Evolutionary conservation across 2,888 invertebrate species (phyloP).

Genomic region (Callosobruchus maculatus): DNA sequence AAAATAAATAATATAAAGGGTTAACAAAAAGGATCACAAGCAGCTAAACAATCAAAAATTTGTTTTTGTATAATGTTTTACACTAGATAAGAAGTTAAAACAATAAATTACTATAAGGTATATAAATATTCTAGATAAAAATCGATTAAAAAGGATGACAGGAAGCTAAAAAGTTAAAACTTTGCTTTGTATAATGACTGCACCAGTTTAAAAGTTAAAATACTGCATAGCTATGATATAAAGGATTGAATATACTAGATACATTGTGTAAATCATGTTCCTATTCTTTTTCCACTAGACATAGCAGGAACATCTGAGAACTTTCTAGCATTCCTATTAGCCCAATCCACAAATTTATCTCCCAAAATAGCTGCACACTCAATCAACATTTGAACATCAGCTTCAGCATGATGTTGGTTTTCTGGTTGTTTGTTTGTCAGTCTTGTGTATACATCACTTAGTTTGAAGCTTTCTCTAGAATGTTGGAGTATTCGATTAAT

Average conservation of each 20-base stretch:
- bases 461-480: slow-evolving; percentile 48
- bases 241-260: not conserved
- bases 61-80: too few relatives aligned
- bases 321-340: slow-evolving; percentile 44
- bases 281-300: slow-evolving; percentile 29
- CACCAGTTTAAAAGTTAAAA: not conserved
- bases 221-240: not conserved
- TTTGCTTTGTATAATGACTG: too few relatives aligned
- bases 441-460: slow-evolving; percentile 56
- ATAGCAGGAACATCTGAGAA: slow-evolving; percentile 40
- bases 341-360: slow-evolving; percentile 58
- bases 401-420: slow-evolving; percentile 65
- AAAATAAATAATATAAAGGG: too few relatives aligned
- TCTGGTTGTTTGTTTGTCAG: slow-evolving; percentile 50
- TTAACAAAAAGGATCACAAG: too few relatives aligned
- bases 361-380: slow-evolving; percentile 58
- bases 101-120: too few relatives aligned
- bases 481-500: not conserved
- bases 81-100: too few relatives aligned
- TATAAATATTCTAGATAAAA: too few relatives aligned
- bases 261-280: slow-evolving; percentile 10
- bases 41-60: too few relatives aligned
- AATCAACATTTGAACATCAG: slow-evolving; percentile 62
- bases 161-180: too few relatives aligned
- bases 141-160: too few relatives aligned